These are phyloP conservation scores for Eretmochelys imbricata DNA, from an alignment of 2,113 vertebrate genomes.

Conservation along the genomic window DNA sequence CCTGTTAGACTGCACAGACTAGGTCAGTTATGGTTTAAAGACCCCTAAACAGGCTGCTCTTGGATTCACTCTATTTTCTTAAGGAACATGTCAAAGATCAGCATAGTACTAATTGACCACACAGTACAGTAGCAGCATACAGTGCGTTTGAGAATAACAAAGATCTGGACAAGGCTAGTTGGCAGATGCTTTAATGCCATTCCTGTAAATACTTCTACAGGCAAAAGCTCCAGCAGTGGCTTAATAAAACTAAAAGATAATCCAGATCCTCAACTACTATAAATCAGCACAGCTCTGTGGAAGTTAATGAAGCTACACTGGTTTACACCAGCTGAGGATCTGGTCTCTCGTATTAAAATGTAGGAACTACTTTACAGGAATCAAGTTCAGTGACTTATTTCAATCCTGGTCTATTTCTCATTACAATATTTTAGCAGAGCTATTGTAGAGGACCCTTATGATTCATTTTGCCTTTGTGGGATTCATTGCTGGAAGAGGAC, in stretches of 20 bases:
- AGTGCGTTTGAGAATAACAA: neutral
- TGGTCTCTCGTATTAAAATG: neutral
- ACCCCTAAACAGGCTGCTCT: constrained; percentile 37
- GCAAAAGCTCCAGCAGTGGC: neutral
- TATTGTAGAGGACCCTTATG: neutral
- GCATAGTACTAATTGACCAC: neutral
- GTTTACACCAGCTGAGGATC: neutral
- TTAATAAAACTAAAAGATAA: neutral
- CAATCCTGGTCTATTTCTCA: neutral
- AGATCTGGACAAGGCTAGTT: constrained; percentile 38
- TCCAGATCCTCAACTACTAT: neutral
- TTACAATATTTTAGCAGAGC: neutral
- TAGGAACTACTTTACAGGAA: neutral
- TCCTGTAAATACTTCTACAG: neutral
- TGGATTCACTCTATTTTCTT: constrained; percentile 12
- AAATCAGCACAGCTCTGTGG: neutral
- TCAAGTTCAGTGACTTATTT: neutral
- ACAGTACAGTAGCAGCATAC: neutral
- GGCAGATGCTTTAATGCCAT: constrained; percentile 38
- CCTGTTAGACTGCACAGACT: constrained; percentile 42
- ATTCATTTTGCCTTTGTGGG: neutral
- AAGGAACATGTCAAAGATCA: constrained; percentile 1
- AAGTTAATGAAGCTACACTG: neutral
- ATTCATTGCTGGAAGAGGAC: neutral
- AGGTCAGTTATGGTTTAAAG: constrained; percentile 30